Evolutionary conservation across 2,113 vertebrate species (phyloP).

Genomic region (Gorsachius goisagi): DNA sequence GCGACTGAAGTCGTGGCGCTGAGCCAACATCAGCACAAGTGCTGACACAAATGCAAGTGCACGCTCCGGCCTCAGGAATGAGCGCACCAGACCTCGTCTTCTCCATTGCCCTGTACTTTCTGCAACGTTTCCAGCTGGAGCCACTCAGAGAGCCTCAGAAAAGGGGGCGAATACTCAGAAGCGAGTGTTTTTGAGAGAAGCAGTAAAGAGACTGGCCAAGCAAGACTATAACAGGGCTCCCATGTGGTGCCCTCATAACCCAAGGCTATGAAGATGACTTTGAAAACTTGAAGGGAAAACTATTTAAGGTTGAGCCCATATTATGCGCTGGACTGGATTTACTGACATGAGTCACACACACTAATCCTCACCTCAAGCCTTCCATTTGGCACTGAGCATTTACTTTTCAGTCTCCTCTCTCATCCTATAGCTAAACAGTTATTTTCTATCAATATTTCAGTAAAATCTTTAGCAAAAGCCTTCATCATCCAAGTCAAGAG

Average conservation of each 20-base stretch:
- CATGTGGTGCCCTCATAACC: neutral
- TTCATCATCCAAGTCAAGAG: neutral
- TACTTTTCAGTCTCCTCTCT: neutral
- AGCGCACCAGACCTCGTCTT: rapidly evolving
- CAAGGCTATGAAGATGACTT: neutral
- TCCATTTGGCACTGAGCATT: neutral
- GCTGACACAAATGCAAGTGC: neutral
- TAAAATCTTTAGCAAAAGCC: neutral
- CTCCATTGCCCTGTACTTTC: neutral
- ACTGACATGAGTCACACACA: neutral
- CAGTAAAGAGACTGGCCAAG: neutral
- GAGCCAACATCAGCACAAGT: neutral
- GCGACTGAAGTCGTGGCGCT: rapidly evolving
- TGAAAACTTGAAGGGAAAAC: neutral
- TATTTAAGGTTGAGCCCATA: neutral
- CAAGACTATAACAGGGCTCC: neutral
- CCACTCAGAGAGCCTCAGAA: neutral
- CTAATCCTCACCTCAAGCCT: neutral
- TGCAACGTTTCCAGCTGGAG: neutral
- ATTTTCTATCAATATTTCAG: neutral
- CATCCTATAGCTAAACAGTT: neutral
- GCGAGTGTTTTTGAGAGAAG: neutral
- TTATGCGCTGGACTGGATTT: neutral
- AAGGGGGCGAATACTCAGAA: neutral
- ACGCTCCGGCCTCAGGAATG: neutral